Conservation (phyloP, 2,888 invertebrate genomes). For the Oscheius sp. region DNA sequence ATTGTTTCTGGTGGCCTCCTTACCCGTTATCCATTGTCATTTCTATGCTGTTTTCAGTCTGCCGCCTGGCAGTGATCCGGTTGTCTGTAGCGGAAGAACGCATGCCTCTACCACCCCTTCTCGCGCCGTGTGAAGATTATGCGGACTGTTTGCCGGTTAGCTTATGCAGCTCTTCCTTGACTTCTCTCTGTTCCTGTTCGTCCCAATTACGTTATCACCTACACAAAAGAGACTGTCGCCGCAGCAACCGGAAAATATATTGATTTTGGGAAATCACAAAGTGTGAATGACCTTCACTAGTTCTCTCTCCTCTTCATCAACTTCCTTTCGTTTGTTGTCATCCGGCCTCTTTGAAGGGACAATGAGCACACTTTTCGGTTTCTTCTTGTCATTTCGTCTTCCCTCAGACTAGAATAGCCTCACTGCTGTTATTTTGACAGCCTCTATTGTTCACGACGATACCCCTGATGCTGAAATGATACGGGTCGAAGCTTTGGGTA, state of each 20-base stretch:
- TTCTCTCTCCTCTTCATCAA: background rate
- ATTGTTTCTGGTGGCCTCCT: too few species aligned
- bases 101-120: too few species aligned
- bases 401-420: background rate
- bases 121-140: background rate
- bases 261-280: constrained; percentile 2
- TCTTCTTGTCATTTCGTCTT: background rate
- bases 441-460: background rate
- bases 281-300: constrained; percentile 16
- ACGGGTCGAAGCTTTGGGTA: too few species aligned
- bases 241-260: constrained; percentile 8
- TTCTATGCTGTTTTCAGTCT: too few species aligned
- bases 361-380: background rate
- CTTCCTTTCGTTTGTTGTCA: background rate
- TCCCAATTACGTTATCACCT: background rate
- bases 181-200: background rate
- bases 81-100: too few species aligned
- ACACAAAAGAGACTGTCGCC: background rate
- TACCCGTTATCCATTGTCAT: too few species aligned
- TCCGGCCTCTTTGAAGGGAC: too few species aligned
- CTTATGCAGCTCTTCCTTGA: constrained; percentile 12
- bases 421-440: constrained; percentile 6
- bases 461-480: background rate
- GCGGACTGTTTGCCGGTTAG: background rate
- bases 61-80: too few species aligned